Base-by-base conservation (phyloP, 1,140 invertebrate genomes). In the Drosophila bifasciata region DNA sequence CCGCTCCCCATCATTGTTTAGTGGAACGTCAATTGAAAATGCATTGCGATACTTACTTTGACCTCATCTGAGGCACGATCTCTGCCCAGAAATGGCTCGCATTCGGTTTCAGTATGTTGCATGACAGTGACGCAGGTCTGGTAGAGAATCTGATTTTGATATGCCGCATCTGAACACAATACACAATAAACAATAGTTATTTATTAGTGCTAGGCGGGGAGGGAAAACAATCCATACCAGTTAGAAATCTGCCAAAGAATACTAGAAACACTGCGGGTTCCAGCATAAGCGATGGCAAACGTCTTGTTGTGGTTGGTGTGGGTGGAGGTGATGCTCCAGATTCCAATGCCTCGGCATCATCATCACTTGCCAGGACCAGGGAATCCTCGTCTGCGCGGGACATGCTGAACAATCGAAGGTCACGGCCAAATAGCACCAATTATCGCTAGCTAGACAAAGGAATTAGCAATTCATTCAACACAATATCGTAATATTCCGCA, bases 61-160 rank as follows among this genome's bases (percentile, higher is more conserved):
- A 75, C 70, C 2, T 75, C 83, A 52, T 81, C 70, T 7, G 90
- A 68, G 19, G 73, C 90, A n/a, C 70, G 80, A 64, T 89, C 66
- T 17, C 78, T 77, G 25, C 90, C 90, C 32, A 91, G 49, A 52
- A 91, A 63, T 41, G 90, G 90, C 32, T 83, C 52, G 17, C 90
- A 91, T n/a, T 83, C 72, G 1, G 83, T 73, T 5, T 60, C 73
- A 52, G 86, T 90, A 44, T 64, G 83, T 41, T 91, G 49, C 48
- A 75, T 72, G 17, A 90, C 48, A 13, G 66, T 81, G 15, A 90
- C 64, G 66, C 90, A 91, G 36, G 90, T 91, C 39, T 91, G 73
- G 48, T 91, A 91, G 15, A 91, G 63, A n/a, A 91, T 77, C 49
- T 91, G 90, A 72, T 91, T 91, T 45, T 90, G 90, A 58, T 85